Evolutionary conservation across 2,888 invertebrate genomes (phyloP).

Genomic region (Trichogramma evanescens): DNA sequence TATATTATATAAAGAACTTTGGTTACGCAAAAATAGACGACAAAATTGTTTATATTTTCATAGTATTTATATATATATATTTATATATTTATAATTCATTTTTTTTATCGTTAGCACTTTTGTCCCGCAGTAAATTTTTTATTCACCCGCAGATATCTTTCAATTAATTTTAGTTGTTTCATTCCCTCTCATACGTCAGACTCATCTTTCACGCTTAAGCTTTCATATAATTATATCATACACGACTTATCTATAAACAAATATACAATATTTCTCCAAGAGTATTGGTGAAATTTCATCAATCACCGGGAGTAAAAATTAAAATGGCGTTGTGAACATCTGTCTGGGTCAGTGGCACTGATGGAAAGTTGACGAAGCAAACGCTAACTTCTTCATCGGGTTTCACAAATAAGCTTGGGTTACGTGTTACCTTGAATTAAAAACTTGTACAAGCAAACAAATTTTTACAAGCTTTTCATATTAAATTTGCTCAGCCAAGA

Average conservation of each 20-base stretch:
- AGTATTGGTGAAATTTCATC: slow-evolving; percentile 5
- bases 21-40: slow-evolving; percentile 46
- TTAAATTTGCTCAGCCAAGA: no score
- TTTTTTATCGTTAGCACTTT: slow-evolving; percentile 28
- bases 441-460: no score
- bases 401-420: no score
- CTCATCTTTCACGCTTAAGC: slow-evolving; percentile 28
- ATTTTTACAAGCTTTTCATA: no score
- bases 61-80: slow-evolving; percentile 21
- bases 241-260: slow-evolving; percentile 36
- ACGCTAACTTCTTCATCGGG: no score
- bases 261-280: slow-evolving; percentile 33
- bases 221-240: slow-evolving; percentile 10
- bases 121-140: slow-evolving; percentile 15
- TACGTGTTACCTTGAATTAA: no score
- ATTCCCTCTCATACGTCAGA: slow-evolving; percentile 10
- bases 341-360: not conserved
- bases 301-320: slow-evolving; percentile 4
- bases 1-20: slow-evolving; percentile 35
- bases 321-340: slow-evolving; percentile 4
- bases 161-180: slow-evolving; percentile 15
- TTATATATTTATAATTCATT: slow-evolving; percentile 10
- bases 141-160: not conserved
- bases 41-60: slow-evolving; percentile 25
- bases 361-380: no score